Conservation (phyloP, 2,113 vertebrate genomes). For the Petrocephalus microphthalmus region DNA sequence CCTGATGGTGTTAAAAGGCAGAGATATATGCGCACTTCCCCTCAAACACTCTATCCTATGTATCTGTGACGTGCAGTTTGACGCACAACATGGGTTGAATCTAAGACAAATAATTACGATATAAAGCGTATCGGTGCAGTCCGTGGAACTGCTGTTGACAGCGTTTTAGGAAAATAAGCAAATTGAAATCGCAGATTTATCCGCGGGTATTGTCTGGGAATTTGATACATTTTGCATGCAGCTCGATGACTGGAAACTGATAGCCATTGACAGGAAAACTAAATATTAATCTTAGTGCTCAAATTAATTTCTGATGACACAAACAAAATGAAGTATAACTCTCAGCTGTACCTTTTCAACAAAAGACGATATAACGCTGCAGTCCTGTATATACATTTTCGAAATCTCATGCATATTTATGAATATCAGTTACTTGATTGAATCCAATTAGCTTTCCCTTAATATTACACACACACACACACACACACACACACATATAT, state of each 20-base stretch:
- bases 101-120: slow-evolving; percentile 60
- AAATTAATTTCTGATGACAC: background rate
- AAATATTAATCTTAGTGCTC: background rate
- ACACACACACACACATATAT: too few species aligned
- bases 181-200: background rate
- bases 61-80: slow-evolving; percentile 65
- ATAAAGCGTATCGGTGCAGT: slow-evolving; percentile 51
- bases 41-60: slow-evolving; percentile 44
- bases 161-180: slow-evolving; percentile 27
- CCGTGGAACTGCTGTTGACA: slow-evolving; percentile 37
- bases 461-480: background rate
- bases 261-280: background rate
- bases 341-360: background rate
- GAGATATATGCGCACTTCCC: slow-evolving; percentile 27
- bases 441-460: background rate
- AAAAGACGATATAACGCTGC: background rate
- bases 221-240: background rate
- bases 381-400: background rate
- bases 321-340: background rate
- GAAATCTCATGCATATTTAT: background rate
- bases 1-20: slow-evolving; percentile 15
- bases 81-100: slow-evolving; percentile 63
- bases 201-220: background rate
- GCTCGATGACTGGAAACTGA: background rate
- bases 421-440: background rate